Evolutionary conservation across 2,888 invertebrate genomes (phyloP), one percentile per base, ranked within the genome.

Genomic region (Globia sparganii): DNA sequence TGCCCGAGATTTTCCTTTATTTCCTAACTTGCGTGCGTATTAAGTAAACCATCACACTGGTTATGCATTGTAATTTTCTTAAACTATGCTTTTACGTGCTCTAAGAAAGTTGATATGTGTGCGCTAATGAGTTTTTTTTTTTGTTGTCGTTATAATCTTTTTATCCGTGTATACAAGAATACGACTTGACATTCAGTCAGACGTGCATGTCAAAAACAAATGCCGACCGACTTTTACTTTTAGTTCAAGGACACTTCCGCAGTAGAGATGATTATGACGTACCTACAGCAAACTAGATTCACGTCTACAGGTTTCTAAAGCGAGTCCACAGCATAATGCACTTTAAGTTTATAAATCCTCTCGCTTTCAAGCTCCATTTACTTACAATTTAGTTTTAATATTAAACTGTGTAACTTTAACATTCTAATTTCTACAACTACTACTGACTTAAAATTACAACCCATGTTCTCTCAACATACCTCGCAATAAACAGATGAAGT

Each of bases 161-260:
- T 28, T 62, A 25, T n/a, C 31, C 21, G 53, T 4, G 0, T 31
- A 25, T 71, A n/a, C 53, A 31, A 53, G 21, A 74, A 34, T 40
- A 25, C 15, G 25, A n/a, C 40, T 53, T 56, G 40, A n/a, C 37
- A 59, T 66, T 77, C 18, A 70, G 28, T 69, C 15, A 61, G 28
- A 28, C 43, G 46, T 61, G 46, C 65, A 66, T 46, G 56, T 70
- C 49, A 67, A 78, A 77, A 86, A 84, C 84, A 89, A 88, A 88
- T 82, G 74, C 78, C 73, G 89, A 88, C 89, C 90, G 77, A 91
- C 92, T 92, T 92, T 93, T 90, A 91, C 90, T 88, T 77, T 82
- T 78, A 87, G 89, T 91, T 91, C 93, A 94, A 92, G 93, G 93
- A 75, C 90, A 81, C 80, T 90, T 91, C 90, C 87, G 87, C 53